Evolutionary conservation across 2,888 invertebrate genomes (phyloP).

Genomic region (Cerastoderma edule): DNA sequence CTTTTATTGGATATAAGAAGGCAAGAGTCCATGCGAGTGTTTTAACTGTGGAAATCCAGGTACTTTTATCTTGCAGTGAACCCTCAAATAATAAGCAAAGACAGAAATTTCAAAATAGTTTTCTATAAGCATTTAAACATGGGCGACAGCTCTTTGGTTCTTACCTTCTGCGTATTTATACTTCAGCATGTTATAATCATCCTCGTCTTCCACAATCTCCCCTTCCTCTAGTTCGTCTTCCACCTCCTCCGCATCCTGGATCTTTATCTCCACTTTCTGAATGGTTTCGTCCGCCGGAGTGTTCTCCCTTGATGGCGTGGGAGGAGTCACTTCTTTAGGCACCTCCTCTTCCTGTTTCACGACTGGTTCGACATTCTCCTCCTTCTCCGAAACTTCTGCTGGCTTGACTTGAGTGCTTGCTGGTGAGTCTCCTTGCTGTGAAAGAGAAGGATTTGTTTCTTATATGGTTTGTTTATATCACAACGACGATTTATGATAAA

Average conservation of each 20-base stretch:
- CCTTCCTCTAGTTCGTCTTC: slow-evolving; percentile 62
- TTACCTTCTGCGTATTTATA: slow-evolving; percentile 75
- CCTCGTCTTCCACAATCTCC: slow-evolving; percentile 45
- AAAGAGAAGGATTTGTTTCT: not conserved
- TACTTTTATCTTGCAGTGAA: too few relatives aligned
- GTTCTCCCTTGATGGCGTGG: slow-evolving; percentile 17
- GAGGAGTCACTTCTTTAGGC: slow-evolving; percentile 15
- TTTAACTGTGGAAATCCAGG: too few relatives aligned
- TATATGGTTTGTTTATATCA: too few relatives aligned
- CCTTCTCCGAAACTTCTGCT: slow-evolving; percentile 28
- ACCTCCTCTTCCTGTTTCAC: not conserved
- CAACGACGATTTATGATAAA: too few relatives aligned
- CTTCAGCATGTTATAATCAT: slow-evolving; percentile 47
- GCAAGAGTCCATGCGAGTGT: too few relatives aligned
- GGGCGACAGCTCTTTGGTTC: slow-evolving; percentile 4
- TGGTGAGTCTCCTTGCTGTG: slow-evolving; percentile 7
- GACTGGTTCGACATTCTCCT: slow-evolving; percentile 33
- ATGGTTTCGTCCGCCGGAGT: slow-evolving; percentile 35
- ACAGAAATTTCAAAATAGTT: too few relatives aligned
- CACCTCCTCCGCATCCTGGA: slow-evolving; percentile 55
- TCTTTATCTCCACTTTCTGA: slow-evolving; percentile 63
- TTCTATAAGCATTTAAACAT: too few relatives aligned
- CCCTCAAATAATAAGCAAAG: too few relatives aligned
- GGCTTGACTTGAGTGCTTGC: slow-evolving; percentile 16
- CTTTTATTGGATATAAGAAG: too few relatives aligned